Evolutionary conservation across 1,140 invertebrate species (phyloP), one percentile per base, ranked within the genome.

Genomic region (Anoplolepis gracilipes): DNA sequence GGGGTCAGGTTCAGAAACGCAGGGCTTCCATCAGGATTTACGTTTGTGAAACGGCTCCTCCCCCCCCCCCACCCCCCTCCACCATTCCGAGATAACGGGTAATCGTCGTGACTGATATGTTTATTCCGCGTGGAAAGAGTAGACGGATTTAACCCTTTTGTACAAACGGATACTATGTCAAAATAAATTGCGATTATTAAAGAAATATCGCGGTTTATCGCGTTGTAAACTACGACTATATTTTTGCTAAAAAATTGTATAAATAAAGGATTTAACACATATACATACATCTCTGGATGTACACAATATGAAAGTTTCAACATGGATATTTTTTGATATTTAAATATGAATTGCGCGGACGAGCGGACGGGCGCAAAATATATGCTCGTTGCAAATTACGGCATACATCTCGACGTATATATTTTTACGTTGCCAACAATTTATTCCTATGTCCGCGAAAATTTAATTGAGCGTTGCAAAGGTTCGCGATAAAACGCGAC

Each of bases 51-150:
- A 82, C 78, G 36, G 36, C 25, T 42, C 33, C 19, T n/a, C n/a
- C 16, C 42, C 28, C 10, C 16, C 33, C 42, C 4, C 28, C 13
- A n/a, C n/a, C n/a, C n/a, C 28, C 19, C 16, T 57, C 28, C 13
- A 16, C 33, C 39, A 11, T 25, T 55, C 11, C 53, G 53, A 59
- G 78, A 82, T 82, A 82, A 82, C 78, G 53, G 30, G 78, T 73
- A 82, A 82, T 72, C 78, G 67, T 82, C 19, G 53, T 82, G 78
- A 82, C 78, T 49, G 46, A 73, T 82, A 82, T 82, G 78, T 82
- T 82, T 82, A 82, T 61, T 82, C 53, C 53, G 22, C 78, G 33
- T 57, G 16, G 25, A 19, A 49, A 16, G 33, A 39, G 36, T 33
- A 36, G 61, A 13, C 65, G 67, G 67, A 59, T 59, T 82, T 46